phyloP scores from a whole-genome alignment of 2,888 invertebrate genomes.

The Nomada hirtipes region DNA sequence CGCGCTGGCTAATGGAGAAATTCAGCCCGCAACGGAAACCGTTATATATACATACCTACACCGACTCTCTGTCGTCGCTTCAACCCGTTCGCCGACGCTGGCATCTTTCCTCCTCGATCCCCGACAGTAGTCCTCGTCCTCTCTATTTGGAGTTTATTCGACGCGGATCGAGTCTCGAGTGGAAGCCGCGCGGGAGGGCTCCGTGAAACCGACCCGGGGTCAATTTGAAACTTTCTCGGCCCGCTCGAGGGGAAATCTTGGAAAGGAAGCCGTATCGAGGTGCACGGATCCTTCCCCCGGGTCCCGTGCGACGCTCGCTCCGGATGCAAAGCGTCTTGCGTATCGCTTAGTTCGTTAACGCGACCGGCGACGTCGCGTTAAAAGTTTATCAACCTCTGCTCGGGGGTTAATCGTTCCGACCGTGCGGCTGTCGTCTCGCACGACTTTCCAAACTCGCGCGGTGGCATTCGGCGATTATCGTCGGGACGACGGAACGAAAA shows the following conservation, averaged over 20 bases:
- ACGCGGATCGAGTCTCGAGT: slow-evolving; percentile 63
- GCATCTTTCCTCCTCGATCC: slow-evolving; percentile 42
- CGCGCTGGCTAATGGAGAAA: slow-evolving; percentile 74
- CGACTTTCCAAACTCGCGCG: not conserved
- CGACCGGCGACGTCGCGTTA: slow-evolving; percentile 15
- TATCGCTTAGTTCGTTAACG: slow-evolving; percentile 41
- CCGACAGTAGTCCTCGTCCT: slow-evolving; percentile 50
- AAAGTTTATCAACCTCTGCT: slow-evolving; percentile 23
- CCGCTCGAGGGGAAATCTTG: slow-evolving; percentile 66
- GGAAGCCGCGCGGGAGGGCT: slow-evolving; percentile 46
- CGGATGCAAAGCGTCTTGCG: slow-evolving; percentile 30
- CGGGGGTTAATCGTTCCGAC: not conserved
- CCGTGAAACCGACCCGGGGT: slow-evolving; percentile 56
- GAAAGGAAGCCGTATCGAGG: slow-evolving; percentile 49
- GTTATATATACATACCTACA: slow-evolving; percentile 51
- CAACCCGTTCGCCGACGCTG: not conserved
- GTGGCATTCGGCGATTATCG: not conserved
- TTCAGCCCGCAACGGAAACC: slow-evolving; percentile 74
- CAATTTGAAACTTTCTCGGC: slow-evolving; percentile 67
- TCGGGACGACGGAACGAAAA: not conserved
- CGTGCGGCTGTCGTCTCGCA: not conserved
- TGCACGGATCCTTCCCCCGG: slow-evolving; percentile 41
- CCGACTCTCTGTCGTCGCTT: not conserved
- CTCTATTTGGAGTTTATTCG: slow-evolving; percentile 75
- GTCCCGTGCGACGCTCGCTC: slow-evolving; percentile 29